Base-by-base conservation (phyloP, 2,113 vertebrate species). In the Clarias gariepinus region DNA sequence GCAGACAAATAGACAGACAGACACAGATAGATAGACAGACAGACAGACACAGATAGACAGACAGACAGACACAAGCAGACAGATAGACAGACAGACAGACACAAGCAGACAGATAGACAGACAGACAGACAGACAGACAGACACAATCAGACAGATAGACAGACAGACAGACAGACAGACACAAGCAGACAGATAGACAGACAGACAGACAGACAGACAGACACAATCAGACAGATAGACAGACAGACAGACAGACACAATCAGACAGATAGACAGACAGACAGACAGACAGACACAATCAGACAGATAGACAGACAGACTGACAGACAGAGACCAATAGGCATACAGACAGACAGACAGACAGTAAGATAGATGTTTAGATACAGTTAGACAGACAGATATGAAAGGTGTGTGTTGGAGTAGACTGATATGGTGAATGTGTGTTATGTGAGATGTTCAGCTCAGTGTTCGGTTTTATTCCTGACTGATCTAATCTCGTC, bases 11-110 rank as follows among this genome's bases (percentile, higher is more conserved):
- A 78, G 81, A 63, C 2, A 78, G 71, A 76, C 19, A 64, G 73
- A 86, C 36, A 68, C 1, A 78, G 71, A 76, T 13, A 64, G n/a
- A n/a, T n/a, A n/a, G n/a, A n/a, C n/a, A n/a, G n/a, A n/a, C n/a
- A n/a, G n/a, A n/a, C n/a, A n/a, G n/a, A n/a, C n/a, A n/a, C n/a
- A n/a, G 74, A 76, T 2, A 63, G 81, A 69, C 10, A 68, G 47
- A 84, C 30, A 79, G 80, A 82, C 12, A 68, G 83, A 88, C 11
- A 84, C 47, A 86, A 10, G 78, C 9, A 81, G 47, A 85, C 7
- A 77, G 68, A 64, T 3, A 85, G 61, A 71, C 47, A 55, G 53
- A 82, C n/a, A 47, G 66, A 85, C 10, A 78, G 87, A 88, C 64
- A 63, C n/a, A 55, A n/a, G n/a, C n/a, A n/a, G n/a, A n/a, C n/a